Conservation (phyloP, 2,113 vertebrate species). For the Eclectus roratus region DNA sequence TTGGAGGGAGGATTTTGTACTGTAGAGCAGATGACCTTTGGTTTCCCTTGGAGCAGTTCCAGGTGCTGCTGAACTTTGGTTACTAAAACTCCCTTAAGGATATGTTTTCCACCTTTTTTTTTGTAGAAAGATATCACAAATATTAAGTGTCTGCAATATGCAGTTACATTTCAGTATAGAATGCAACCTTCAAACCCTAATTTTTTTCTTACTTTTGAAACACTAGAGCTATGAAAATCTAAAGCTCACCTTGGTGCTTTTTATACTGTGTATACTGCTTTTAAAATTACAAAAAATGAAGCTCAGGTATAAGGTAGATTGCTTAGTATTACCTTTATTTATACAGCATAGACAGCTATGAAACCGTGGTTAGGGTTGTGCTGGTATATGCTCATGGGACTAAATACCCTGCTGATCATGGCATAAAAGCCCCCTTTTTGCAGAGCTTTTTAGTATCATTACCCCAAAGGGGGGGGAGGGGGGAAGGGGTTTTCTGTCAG, state of each 20-base stretch:
- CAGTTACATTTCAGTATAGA: not conserved
- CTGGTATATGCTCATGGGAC: not conserved
- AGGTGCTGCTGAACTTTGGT: not conserved
- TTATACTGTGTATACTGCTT: not conserved
- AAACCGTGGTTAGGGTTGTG: not conserved
- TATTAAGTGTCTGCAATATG: not conserved
- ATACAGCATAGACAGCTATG: not conserved
- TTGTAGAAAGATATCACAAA: not conserved
- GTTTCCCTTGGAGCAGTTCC: not conserved
- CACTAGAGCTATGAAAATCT: not conserved
- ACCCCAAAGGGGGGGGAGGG: rapidly evolving
- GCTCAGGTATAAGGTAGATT: not conserved
- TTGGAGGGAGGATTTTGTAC: not conserved
- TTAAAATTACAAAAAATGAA: not conserved
- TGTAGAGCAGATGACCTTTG: not conserved
- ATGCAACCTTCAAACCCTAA: not conserved
- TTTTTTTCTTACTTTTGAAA: not conserved
- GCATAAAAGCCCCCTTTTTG: not conserved
- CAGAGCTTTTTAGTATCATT: not conserved
- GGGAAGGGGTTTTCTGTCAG: not conserved
- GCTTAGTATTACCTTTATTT: not conserved
- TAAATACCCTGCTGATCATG: not conserved
- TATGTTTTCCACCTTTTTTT: not conserved
- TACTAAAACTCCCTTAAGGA: not conserved
- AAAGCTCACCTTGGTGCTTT: not conserved